Base-by-base conservation (phyloP, 2,113 vertebrate genomes). In the Ciconia boyciana region DNA sequence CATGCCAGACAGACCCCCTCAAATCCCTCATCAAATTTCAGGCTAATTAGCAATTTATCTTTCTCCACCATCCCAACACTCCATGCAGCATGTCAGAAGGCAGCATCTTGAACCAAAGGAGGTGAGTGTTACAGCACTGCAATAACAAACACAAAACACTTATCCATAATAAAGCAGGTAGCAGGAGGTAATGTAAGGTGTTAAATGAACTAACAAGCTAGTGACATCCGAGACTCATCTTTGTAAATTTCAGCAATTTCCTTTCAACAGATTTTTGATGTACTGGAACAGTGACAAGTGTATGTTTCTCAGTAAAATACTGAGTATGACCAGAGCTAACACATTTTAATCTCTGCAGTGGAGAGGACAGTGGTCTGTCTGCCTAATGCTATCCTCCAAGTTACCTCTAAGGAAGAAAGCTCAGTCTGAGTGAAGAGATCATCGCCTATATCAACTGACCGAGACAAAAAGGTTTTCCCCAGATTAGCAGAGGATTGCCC, bases 401-500 rank as follows among this genome's bases (percentile, higher is more conserved):
- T 43, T 48, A 48, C 20, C 68, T 83, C 74, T 55, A 55, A 75
- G 26, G 24, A 77, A 60, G 41, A 66, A 46, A 85, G 77, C 29
- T 78, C 90, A 84, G 62, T 34, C 60, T 69, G 36, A 83, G 28
- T 28, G 9, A 61, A 69, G 69, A 39, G 80, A 95, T 87, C 18
- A 9, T 60, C 89, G 72, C 39, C 78, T 78, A 0, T 93, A 93
- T 90, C 95, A 78, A 86, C 64, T 46, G 79, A 81, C 52, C 0
- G 5, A 92, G 41, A 52, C 86, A 96, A 96, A 92, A 87, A n/a
- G 80, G 88, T 93, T 96, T 95, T 96, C 58, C 66, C 19, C 51
- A 61, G 87, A 90, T 97, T 96, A 94, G 62, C 29, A 76, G 76
- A 83, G 77, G 90, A 92, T 95, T 96, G 74, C 31, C 69, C 92